Percentiles rank a stretch among this genome's conserved stretches.
Evolutionary conservation across 2,888 invertebrate species (phyloP).

Genomic region (Beris chalybata): DNA sequence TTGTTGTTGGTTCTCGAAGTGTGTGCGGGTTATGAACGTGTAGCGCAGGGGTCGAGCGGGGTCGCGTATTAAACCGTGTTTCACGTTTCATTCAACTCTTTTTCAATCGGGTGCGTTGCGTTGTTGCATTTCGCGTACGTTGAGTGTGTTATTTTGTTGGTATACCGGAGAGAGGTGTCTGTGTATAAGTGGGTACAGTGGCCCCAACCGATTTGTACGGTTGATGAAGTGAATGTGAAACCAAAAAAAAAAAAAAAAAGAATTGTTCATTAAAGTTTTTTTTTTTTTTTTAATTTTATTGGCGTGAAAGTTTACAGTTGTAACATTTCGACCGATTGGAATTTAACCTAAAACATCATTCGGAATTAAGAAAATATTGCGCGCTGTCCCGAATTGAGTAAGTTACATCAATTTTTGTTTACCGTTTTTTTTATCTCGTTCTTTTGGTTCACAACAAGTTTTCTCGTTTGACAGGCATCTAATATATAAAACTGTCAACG

Average conservation of each 20-base stretch:
- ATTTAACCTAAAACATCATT: too few relatives aligned
- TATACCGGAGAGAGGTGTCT: not conserved
- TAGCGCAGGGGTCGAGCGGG: not conserved
- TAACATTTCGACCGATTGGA: too few relatives aligned
- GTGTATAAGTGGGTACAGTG: slow-evolving; percentile 27
- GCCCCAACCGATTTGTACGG: not conserved
- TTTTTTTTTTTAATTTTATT: too few relatives aligned
- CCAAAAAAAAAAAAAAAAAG: too few relatives aligned
- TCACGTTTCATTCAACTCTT: slow-evolving; percentile 31
- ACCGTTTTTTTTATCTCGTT: not conserved
- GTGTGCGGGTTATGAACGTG: too few relatives aligned
- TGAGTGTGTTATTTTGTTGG: slow-evolving; percentile 9
- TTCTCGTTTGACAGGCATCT: not conserved
- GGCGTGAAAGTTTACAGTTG: too few relatives aligned
- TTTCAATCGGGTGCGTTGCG: not conserved
- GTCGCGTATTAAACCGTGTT: not conserved
- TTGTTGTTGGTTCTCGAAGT: not conserved
- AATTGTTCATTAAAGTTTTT: too few relatives aligned
- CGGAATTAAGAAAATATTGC: too few relatives aligned
- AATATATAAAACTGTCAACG: slow-evolving; percentile 15
- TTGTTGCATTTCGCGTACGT: slow-evolving; percentile 17
- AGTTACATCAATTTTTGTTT: slow-evolving; percentile 2
- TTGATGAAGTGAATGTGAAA: too few relatives aligned
- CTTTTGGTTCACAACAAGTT: slow-evolving; percentile 6
- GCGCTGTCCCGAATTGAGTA: not conserved